These are phyloP conservation scores for Urosaurus nigricauda DNA, from an alignment of 2,797 vertebrate genomes.

Conservation along the genomic window DNA sequence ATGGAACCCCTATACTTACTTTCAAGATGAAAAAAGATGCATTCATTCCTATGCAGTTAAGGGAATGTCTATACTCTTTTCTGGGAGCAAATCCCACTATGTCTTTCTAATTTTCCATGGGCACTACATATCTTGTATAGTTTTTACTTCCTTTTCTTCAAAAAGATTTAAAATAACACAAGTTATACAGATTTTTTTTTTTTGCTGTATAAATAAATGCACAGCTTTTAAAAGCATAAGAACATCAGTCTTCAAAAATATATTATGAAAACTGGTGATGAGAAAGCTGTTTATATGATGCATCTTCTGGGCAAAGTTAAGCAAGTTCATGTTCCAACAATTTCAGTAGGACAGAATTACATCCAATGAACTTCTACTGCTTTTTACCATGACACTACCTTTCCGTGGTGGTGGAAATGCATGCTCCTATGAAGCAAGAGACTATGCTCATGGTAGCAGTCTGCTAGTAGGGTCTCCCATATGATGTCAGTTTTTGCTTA, in stretches of 20 bases:
- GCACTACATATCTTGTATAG: background rate
- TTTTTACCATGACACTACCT: background rate
- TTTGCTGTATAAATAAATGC: background rate
- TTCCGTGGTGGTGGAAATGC: too few species aligned
- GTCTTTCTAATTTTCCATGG: too few species aligned
- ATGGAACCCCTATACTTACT: background rate
- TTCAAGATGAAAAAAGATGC: too few species aligned
- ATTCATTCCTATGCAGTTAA: background rate
- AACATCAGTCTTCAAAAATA: background rate
- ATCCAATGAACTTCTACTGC: background rate
- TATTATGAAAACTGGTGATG: background rate
- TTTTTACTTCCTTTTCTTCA: background rate
- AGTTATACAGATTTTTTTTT: background rate
- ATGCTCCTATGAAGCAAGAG: too few species aligned
- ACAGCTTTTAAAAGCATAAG: background rate
- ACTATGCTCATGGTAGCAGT: too few species aligned
- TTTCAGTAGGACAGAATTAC: background rate
- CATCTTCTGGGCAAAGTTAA: background rate
- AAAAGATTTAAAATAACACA: background rate
- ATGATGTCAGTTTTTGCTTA: too few species aligned
- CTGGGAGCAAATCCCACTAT: background rate
- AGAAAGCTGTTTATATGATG: background rate
- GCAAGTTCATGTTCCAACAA: background rate
- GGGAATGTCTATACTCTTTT: background rate
- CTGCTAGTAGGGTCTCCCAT: too few species aligned